Percentiles rank a stretch among this genome's conserved stretches.
Evolutionary conservation across 2,797 vertebrate species (phyloP).

Genomic region (Thalassophryne amazonica): DNA sequence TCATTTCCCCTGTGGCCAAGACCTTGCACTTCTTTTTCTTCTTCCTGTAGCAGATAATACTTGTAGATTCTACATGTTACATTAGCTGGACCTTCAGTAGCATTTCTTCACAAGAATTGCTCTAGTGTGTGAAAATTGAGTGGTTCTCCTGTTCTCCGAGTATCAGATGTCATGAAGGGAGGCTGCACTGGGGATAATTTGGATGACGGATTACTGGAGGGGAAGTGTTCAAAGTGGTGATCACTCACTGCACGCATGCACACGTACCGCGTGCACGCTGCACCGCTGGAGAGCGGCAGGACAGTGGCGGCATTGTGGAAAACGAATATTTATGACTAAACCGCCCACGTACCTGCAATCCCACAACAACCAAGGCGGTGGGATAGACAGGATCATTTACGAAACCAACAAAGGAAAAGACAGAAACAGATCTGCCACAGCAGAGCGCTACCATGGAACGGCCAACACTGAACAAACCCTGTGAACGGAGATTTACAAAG

Average conservation of each 20-base stretch:
- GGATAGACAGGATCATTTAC: background rate
- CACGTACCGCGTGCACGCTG: background rate
- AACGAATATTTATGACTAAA: slow-evolving; percentile 3
- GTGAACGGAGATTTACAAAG: slow-evolving; percentile 24
- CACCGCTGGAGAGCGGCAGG: too few relatives aligned
- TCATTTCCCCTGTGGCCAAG: slow-evolving; percentile 32
- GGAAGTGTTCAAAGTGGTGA: slow-evolving; percentile 10
- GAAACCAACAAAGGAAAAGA: background rate
- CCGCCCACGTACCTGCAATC: background rate
- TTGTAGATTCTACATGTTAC: background rate
- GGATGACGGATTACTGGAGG: slow-evolving; percentile 27
- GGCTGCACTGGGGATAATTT: slow-evolving; percentile 11
- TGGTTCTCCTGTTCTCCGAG: slow-evolving; percentile 12
- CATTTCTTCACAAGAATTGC: background rate
- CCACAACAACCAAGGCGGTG: background rate
- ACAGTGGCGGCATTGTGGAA: background rate
- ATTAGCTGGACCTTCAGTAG: background rate
- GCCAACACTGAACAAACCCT: slow-evolving; percentile 22
- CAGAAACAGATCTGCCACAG: slow-evolving; percentile 14
- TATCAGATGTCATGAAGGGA: slow-evolving; percentile 10
- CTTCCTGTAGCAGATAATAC: slow-evolving; percentile 7
- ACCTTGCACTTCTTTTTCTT: slow-evolving; percentile 12
- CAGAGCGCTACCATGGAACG: background rate
- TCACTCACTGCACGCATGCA: slow-evolving; percentile 15
- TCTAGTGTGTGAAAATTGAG: slow-evolving; percentile 4